Evolutionary conservation across 2,113 vertebrate genomes (phyloP).

Genomic region (Caranx melampygus): DNA sequence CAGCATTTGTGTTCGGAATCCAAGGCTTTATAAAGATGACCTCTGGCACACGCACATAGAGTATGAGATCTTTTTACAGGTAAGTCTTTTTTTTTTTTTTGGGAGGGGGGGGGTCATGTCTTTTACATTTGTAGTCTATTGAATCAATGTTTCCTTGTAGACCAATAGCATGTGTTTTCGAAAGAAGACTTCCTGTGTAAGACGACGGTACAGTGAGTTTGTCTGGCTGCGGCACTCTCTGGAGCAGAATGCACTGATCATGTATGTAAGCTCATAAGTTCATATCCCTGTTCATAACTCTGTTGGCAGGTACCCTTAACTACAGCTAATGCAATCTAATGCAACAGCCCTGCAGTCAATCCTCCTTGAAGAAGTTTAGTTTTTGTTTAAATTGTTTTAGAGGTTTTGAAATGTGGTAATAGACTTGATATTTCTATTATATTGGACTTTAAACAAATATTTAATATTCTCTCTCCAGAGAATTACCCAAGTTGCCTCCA

Average conservation of each 20-base stretch:
- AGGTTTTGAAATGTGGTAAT: background rate
- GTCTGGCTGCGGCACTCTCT: constrained; percentile 95
- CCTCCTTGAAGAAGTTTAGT: background rate
- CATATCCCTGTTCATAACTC: background rate
- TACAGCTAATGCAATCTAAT: background rate
- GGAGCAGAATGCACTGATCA: constrained; percentile 89
- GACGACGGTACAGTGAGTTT: constrained; percentile 94
- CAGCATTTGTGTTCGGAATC: constrained; percentile 90
- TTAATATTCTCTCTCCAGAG: constrained; percentile 59
- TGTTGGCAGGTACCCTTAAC: background rate
- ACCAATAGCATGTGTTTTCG: constrained; percentile 97
- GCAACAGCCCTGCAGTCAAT: background rate
- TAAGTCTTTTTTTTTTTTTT: constrained; percentile 81
- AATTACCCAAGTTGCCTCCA: constrained; percentile 92
- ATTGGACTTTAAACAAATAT: background rate
- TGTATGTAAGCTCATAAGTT: constrained; percentile 86
- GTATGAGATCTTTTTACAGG: constrained; percentile 94
- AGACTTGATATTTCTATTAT: background rate
- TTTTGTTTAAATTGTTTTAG: background rate
- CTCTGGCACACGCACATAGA: constrained; percentile 91
- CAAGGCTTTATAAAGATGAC: constrained; percentile 88
- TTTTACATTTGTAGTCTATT: background rate
- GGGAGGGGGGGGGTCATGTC: background rate
- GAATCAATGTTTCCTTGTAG: constrained; percentile 62
- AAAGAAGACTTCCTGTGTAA: constrained; percentile 91